Percentiles rank a stretch among this genome's conserved stretches.
Conservation (phyloP, 2,888 invertebrate species). For the Sceliomorpha sp. region DNA sequence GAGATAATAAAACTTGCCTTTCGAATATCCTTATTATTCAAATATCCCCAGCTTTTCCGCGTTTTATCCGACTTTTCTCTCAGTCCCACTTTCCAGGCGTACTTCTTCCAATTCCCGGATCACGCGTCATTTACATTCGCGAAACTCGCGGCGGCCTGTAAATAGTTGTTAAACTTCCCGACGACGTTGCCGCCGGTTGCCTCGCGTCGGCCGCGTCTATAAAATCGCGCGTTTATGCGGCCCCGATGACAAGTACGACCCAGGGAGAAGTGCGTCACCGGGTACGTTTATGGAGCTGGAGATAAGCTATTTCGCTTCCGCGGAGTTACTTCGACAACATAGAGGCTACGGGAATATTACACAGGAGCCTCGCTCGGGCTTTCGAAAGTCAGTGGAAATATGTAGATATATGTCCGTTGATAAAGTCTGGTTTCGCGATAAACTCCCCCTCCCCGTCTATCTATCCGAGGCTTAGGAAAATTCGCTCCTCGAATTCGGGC, state of each 20-base stretch:
- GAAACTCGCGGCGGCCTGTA: too few relatives aligned
- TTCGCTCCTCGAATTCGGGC: slow-evolving; percentile 7
- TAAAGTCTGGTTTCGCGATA: slow-evolving; percentile 22
- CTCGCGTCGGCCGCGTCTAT: too few relatives aligned
- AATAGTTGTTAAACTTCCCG: too few relatives aligned
- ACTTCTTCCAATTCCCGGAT: too few relatives aligned
- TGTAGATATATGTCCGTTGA: slow-evolving; percentile 32
- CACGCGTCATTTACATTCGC: too few relatives aligned
- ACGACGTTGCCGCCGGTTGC: too few relatives aligned
- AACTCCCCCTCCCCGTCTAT: too few relatives aligned
- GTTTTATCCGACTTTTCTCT: too few relatives aligned
- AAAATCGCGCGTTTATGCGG: slow-evolving; percentile 22
- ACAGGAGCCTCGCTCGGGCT: slow-evolving; percentile 25
- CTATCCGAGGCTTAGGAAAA: slow-evolving; percentile 16
- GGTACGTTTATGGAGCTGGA: slow-evolving; percentile 29
- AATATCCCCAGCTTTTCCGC: too few relatives aligned
- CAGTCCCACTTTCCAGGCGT: too few relatives aligned
- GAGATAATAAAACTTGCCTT: too few relatives aligned
- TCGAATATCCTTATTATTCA: too few relatives aligned
- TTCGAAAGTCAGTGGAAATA: slow-evolving; percentile 25
- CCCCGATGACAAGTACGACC: slow-evolving; percentile 1
- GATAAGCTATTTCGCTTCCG: slow-evolving; percentile 41
- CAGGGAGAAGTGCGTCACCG: slow-evolving; percentile 19
- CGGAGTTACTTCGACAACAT: slow-evolving; percentile 32
- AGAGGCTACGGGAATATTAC: slow-evolving; percentile 26